A percentile compares a stretch with the other conserved stretches of the same genome.
Evolutionary conservation across 2,888 invertebrate species (phyloP).

Genomic region (Drosophila aldrichi): DNA sequence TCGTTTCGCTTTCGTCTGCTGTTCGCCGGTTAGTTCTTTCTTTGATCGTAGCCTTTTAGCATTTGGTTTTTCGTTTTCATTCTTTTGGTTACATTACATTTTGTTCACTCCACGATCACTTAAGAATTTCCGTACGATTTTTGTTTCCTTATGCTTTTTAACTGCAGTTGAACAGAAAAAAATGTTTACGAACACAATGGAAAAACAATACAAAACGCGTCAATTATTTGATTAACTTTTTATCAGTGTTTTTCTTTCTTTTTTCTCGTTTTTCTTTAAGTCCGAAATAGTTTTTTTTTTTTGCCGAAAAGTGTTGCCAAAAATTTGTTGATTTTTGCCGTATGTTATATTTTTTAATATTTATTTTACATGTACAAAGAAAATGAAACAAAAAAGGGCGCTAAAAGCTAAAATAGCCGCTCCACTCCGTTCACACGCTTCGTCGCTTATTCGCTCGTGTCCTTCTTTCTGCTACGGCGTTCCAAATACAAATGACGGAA

Average conservation of each 20-base stretch:
- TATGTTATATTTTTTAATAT: slow-evolving; percentile 39
- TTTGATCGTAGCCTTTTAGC: slow-evolving; percentile 34
- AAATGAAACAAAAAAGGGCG: slow-evolving; percentile 83
- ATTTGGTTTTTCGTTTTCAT: slow-evolving; percentile 9
- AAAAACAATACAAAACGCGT: slow-evolving; percentile 60
- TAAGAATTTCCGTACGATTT: slow-evolving; percentile 18
- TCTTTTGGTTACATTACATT: slow-evolving; percentile 38
- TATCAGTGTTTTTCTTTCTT: slow-evolving; percentile 25
- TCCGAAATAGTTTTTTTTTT: slow-evolving; percentile 64
- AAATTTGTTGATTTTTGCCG: slow-evolving; percentile 51
- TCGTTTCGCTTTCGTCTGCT: slow-evolving; percentile 48
- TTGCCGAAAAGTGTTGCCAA: slow-evolving; percentile 64
- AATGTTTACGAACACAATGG: slow-evolving; percentile 75
- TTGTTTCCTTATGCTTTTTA: slow-evolving; percentile 15
- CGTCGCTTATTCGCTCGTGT: slow-evolving; percentile 74
- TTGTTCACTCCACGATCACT: slow-evolving; percentile 60
- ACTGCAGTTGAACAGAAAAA: slow-evolving; percentile 57
- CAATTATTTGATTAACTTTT: slow-evolving; percentile 42
- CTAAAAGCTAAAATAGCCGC: slow-evolving; percentile 84
- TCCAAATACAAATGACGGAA: slow-evolving; percentile 83
- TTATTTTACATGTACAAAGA: slow-evolving; percentile 58
- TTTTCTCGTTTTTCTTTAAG: slow-evolving; percentile 44
- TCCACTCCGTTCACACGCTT: slow-evolving; percentile 81
- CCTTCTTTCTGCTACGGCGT: slow-evolving; percentile 83
- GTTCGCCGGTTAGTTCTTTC: slow-evolving; percentile 56